Evolutionary conservation across 2,113 vertebrate genomes (phyloP).

Genomic region (Xiphophorus couchianus): DNA sequence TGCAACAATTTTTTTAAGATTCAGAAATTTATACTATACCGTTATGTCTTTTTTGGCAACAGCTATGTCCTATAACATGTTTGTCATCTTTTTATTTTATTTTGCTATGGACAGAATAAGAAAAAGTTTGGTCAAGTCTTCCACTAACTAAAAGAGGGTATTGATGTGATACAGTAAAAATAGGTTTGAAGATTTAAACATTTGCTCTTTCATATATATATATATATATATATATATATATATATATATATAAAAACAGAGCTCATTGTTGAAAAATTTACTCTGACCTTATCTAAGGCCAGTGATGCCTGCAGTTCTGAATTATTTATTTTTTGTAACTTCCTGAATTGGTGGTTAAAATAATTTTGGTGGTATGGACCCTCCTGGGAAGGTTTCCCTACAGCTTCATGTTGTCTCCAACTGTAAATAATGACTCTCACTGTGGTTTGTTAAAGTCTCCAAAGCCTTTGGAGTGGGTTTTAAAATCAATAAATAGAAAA

Average conservation of each 20-base stretch:
- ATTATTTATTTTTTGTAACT: too few relatives aligned
- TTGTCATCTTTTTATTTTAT: too few relatives aligned
- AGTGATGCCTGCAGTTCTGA: too few relatives aligned
- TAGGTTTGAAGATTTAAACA: not conserved
- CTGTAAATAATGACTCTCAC: not conserved
- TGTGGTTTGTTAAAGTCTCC: not conserved
- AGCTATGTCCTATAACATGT: not conserved
- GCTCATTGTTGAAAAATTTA: too few relatives aligned
- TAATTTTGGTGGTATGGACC: too few relatives aligned
- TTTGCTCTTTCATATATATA: not conserved
- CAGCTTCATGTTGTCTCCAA: not conserved
- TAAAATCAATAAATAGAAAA: not conserved
- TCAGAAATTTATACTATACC: not conserved
- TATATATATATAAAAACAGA: too few relatives aligned
- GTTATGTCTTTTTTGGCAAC: not conserved
- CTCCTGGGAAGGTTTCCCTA: too few relatives aligned
- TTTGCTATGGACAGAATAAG: not conserved
- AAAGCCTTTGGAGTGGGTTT: not conserved
- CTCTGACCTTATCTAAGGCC: too few relatives aligned
- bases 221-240: too few relatives aligned
- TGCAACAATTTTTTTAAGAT: not conserved
- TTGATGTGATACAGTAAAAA: not conserved
- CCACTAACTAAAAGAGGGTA: not conserved
- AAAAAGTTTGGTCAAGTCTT: not conserved
- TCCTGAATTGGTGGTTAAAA: too few relatives aligned